Base-by-base conservation (phyloP, 2,113 vertebrate species). In the Eurystomus gularis region DNA sequence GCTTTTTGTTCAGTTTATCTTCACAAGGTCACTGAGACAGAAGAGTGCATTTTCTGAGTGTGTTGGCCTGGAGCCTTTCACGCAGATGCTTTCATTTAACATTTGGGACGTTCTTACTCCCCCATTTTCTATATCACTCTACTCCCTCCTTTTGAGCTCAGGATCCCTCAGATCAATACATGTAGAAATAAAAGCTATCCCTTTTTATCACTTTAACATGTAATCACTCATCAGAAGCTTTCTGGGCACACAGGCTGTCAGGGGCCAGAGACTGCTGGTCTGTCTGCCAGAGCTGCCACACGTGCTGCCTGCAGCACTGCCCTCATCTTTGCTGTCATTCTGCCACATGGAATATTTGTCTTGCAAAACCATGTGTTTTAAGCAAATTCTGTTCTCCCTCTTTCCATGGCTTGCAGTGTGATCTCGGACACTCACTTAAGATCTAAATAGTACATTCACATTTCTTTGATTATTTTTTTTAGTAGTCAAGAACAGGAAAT, bases 11-110 rank as follows among this genome's bases (percentile, higher is more conserved):
- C 70, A 57, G 88, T 94, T 94, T 94, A 62, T 96, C 91, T 96
- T 93, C 82, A 83, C 95, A 96, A 96, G 96, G 94, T 97, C 96
- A 90, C 91, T 94, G 95, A 97, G 84, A 96, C 84, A 97, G 96
- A 97, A 95, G 89, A 86, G 89, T 78, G 79, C 91, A 72, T 85
- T 96, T 80, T 82, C 83, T 88, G 86, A 92, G 88, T 40, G 0
- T 64, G 76, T 61, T 93, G 88, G 92, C 95, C 95, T 79, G 77
- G 66, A 96, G 96, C 86, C 66, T 77, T 91, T 91, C 42, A 82
- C 18, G 54, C 60, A 73, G 72, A 76, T 93, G 86, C 75, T 88
- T 88, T 86, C 49, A 76, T 87, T 77, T 90, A 86, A 75, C 55
- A 57, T 95, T 66, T 90, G 57, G 82, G 55, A 88, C 3, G 0